Base-by-base conservation (phyloP, 53 echinoderm and acorn worm genomes). In the Paracentrotus lividus region DNA sequence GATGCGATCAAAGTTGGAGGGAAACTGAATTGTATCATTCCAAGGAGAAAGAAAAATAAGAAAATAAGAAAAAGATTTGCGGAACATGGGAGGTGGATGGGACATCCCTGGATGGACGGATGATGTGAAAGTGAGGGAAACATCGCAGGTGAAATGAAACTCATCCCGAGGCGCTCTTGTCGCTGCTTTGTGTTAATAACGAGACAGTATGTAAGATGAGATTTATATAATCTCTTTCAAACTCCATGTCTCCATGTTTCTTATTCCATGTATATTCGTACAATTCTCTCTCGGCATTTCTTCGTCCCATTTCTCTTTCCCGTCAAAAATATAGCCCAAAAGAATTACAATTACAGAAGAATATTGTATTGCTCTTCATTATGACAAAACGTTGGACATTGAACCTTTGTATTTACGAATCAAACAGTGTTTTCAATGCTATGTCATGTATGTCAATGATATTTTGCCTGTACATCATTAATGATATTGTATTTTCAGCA, bases 21-120 rank as follows among this genome's bases (percentile, higher is more conserved):
- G 34, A 55, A 78, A 26, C 24, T 45, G 47, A 78, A 78, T 75
- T 75, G 75, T 45, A 78, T 78, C 78, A 75, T 75, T 75, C 75
- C 75, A n/a, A 77, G 2, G 45, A 24, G 26, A 8, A 8, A n/a
- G 5, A 15, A 38, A 33, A 15, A 69, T 33, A 7, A 10, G 38
- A n/a, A n/a, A n/a, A n/a, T n/a, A n/a, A n/a, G n/a, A 67, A 67
- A 78, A 78, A 2, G 42, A 75, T n/a, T 45, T n/a, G 45, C 13
- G 24, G 78, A 45, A 78, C 78, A 78, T n/a, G 1, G 44, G n/a
- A 78, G n/a, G 47, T n/a, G 10, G 78, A n/a, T 38, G 20, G 20
- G 38, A 38, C 69, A 36, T 45, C 78, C 78, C 78, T 78, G 78
- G 78, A 78, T 78, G 78, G 5, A 24, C 24, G 8, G 24, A 45